phyloP scores from a whole-genome alignment of 92 coral and sea anemone species.

The Bergia sp. region DNA sequence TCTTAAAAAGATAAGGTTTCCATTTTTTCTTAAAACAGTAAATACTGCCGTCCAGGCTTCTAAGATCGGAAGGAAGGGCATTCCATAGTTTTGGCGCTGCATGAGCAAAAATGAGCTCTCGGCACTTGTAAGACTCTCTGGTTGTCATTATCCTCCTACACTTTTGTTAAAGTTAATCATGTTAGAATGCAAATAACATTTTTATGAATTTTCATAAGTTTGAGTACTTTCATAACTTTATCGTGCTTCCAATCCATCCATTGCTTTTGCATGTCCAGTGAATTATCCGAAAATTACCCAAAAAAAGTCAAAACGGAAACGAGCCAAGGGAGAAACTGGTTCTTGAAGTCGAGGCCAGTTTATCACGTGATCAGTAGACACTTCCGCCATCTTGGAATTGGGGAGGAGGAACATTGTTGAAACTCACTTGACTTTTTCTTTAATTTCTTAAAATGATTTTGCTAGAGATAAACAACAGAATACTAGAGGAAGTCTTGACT shows the following conservation, averaged over 20 bases:
- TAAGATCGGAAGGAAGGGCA: too few relatives aligned
- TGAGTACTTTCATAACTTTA: too few relatives aligned
- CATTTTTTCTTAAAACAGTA: too few relatives aligned
- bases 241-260: background rate
- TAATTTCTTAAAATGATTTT: slow-evolving; percentile 80
- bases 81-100: too few relatives aligned
- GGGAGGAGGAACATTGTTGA: slow-evolving; percentile 37
- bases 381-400: slow-evolving; percentile 81
- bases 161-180: background rate
- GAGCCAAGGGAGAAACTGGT: background rate
- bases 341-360: slow-evolving; percentile 43
- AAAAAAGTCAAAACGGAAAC: slow-evolving; percentile 44
- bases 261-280: background rate
- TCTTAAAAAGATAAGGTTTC: too few relatives aligned
- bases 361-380: slow-evolving; percentile 78
- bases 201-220: too few relatives aligned
- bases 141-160: too few relatives aligned
- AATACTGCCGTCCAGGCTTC: too few relatives aligned
- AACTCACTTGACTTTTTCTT: slow-evolving; percentile 8
- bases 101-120: too few relatives aligned
- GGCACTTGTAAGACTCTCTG: too few relatives aligned
- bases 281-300: background rate
- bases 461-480: slow-evolving; percentile 88
- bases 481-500: slow-evolving; percentile 81
- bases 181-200: background rate